These are phyloP conservation scores for Pseudomyrmex dendroicus DNA, from an alignment of 1,140 invertebrate species.

Conservation along the genomic window DNA sequence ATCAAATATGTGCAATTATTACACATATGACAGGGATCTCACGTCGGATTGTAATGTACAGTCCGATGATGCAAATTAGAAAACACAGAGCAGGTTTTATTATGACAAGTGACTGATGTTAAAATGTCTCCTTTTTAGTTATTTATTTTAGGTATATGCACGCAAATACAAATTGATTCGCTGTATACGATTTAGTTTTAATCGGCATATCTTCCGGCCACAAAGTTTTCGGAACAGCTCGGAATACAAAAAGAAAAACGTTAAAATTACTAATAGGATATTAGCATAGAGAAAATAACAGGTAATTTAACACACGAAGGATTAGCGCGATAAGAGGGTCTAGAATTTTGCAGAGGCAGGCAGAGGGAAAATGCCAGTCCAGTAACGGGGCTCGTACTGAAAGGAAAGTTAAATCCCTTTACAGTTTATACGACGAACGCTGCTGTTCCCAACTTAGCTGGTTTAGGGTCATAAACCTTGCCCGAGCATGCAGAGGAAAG, in stretches of 20 bases:
- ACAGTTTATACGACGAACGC: slow-evolving; percentile 82
- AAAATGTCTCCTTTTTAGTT: slow-evolving; percentile 4
- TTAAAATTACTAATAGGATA: slow-evolving; percentile 67
- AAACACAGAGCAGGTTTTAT: not conserved
- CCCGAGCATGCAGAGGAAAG: slow-evolving; percentile 77
- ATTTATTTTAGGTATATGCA: not conserved
- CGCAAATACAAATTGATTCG: not conserved
- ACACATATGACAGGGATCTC: not conserved
- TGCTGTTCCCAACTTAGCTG: slow-evolving; percentile 81
- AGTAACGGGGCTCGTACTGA: slow-evolving; percentile 81
- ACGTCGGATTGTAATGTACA: not conserved
- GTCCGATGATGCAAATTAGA: slow-evolving; percentile 5
- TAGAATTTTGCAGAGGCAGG: slow-evolving; percentile 73
- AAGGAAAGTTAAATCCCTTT: slow-evolving; percentile 85
- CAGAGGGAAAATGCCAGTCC: slow-evolving; percentile 73
- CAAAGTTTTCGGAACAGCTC: not conserved
- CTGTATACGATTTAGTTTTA: slow-evolving; percentile 7
- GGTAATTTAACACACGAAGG: slow-evolving; percentile 64
- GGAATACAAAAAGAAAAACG: not conserved
- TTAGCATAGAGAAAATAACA: slow-evolving; percentile 70
- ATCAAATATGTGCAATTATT: not conserved
- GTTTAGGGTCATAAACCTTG: slow-evolving; percentile 82
- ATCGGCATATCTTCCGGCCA: slow-evolving; percentile 22
- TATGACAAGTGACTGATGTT: not conserved
- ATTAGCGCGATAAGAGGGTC: slow-evolving; percentile 71